phyloP scores from a whole-genome alignment of 2,797 vertebrate species.

The Taenioides sp. region DNA sequence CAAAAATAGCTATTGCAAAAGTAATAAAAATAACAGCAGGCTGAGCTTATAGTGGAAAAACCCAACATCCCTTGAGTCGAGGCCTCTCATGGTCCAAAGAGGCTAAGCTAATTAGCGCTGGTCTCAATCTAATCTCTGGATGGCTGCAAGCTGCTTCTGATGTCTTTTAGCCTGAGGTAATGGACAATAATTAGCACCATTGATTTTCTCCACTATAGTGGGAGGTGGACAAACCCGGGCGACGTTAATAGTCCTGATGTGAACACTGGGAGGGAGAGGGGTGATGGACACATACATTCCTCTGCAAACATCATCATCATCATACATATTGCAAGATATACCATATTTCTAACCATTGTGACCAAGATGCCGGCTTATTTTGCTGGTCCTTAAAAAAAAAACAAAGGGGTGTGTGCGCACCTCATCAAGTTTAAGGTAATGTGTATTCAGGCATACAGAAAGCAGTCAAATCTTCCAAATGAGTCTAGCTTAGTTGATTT shows the following conservation, averaged over 20 bases:
- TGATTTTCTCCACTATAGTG: constrained; percentile 50
- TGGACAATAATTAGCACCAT: constrained; percentile 72
- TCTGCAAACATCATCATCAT: constrained; percentile 1
- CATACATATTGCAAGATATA: neutral
- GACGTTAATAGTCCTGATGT: constrained; percentile 21
- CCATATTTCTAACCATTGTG: neutral
- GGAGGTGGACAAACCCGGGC: neutral
- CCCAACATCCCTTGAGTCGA: constrained; percentile 34
- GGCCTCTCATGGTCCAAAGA: constrained; percentile 50
- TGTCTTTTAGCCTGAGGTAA: constrained; percentile 68
- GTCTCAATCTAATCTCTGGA: constrained; percentile 71
- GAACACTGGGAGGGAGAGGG: constrained; percentile 2
- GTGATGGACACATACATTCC: constrained; percentile 19
- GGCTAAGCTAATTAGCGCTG: constrained; percentile 69
- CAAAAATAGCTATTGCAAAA: constrained; percentile 5
- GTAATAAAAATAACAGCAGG: constrained; percentile 32
- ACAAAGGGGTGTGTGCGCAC: neutral
- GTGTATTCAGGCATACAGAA: neutral
- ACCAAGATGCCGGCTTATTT: neutral
- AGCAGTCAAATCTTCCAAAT: neutral
- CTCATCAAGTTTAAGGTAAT: neutral
- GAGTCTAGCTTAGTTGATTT: neutral
- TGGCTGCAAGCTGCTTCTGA: constrained; percentile 58
- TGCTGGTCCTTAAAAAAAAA: neutral
- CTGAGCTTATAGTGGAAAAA: constrained; percentile 30